A percentile compares a stretch with the other conserved stretches of the same genome.
These are phyloP conservation scores for Harmothoe impar DNA, from an alignment of 2,888 invertebrate genomes.

Conservation along the genomic window DNA sequence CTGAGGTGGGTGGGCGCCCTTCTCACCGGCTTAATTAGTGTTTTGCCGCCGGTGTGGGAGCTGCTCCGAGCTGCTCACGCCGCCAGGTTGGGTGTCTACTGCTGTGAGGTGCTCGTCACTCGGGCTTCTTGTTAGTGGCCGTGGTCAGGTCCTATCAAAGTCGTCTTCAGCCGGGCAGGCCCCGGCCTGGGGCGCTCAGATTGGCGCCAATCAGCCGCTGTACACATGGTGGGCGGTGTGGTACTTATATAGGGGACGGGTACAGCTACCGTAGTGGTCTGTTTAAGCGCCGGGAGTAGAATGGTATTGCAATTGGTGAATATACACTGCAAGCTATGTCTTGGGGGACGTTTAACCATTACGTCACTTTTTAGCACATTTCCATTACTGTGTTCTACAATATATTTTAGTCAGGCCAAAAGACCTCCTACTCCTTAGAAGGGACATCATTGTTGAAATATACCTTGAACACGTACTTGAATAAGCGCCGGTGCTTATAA, in stretches of 20 bases:
- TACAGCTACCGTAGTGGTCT: no score
- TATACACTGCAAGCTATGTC: no score
- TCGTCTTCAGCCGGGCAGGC: not conserved
- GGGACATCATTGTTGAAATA: no score
- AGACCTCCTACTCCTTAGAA: no score
- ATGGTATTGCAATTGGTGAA: no score
- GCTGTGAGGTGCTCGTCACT: constrained; percentile 6
- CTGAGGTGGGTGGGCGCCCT: not conserved
- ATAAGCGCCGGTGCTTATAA: no score
- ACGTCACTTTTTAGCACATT: no score
- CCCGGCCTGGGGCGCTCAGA: not conserved
- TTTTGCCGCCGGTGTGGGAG: constrained; percentile 4
- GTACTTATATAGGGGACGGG: not conserved
- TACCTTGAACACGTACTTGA: no score
- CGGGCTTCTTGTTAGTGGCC: constrained; percentile 33
- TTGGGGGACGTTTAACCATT: not conserved
- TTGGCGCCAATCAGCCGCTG: constrained; percentile 18
- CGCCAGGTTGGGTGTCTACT: constrained; percentile 8
- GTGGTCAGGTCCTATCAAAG: constrained; percentile 31
- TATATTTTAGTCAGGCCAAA: no score
- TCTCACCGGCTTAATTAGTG: constrained; percentile 45
- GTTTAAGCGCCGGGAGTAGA: no score
- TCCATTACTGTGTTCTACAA: no score
- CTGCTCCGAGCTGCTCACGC: not conserved
- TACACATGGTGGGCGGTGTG: not conserved